phyloP scores from a whole-genome alignment of 2,888 invertebrate species.

The Sinopyrophorus schimmeli region DNA sequence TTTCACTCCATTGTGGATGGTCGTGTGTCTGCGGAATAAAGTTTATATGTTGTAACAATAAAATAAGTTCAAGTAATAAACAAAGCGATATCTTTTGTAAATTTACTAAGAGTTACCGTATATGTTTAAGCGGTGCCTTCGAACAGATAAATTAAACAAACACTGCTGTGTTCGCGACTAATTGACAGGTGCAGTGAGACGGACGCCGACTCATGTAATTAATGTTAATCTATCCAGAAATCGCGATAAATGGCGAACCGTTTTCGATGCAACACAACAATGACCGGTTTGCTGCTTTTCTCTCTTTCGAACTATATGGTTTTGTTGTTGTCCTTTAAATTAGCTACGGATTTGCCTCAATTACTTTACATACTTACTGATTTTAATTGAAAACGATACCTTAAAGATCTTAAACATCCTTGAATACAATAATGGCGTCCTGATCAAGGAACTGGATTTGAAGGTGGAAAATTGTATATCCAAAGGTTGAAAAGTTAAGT shows the following conservation, averaged over 20 bases:
- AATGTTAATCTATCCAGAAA: constrained; percentile 51
- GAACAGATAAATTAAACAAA: constrained; percentile 47
- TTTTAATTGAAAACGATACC: too few species aligned
- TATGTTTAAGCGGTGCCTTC: constrained; percentile 26
- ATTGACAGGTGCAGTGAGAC: constrained; percentile 52
- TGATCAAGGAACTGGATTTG: too few species aligned
- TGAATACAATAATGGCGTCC: too few species aligned
- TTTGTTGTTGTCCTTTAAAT: too few species aligned
- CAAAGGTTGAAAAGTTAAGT: too few species aligned
- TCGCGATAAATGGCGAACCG: constrained; percentile 41
- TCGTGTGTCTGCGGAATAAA: constrained; percentile 62
- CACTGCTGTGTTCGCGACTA: constrained; percentile 45
- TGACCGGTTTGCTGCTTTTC: constrained; percentile 29
- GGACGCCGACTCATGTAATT: constrained; percentile 50
- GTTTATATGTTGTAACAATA: background rate
- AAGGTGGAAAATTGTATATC: too few species aligned
- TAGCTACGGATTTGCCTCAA: too few species aligned
- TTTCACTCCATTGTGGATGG: constrained; percentile 60
- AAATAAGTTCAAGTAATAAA: constrained; percentile 11
- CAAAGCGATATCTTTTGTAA: constrained; percentile 9
- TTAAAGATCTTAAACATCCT: too few species aligned
- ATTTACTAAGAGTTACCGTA: constrained; percentile 14
- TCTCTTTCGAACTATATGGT: constrained; percentile 23
- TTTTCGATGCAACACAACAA: constrained; percentile 29
- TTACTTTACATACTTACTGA: too few species aligned